Conservation (phyloP, 1,140 invertebrate genomes). For the Phocides pigmalion region DNA sequence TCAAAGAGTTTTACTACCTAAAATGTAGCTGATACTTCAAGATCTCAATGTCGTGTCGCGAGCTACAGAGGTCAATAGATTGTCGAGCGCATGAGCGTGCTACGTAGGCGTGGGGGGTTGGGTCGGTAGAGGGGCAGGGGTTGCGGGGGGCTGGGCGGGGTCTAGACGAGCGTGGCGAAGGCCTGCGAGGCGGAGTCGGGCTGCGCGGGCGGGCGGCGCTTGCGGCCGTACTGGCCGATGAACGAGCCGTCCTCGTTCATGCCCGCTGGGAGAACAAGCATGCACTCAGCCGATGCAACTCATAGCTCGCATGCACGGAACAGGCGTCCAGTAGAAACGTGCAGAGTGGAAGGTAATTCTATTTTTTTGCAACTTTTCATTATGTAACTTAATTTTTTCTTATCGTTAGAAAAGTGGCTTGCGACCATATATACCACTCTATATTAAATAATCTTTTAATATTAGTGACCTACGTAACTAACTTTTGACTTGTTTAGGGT, state of each 20-base stretch:
- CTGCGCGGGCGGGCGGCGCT: conserved; percentile 84
- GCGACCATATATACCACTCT: no score
- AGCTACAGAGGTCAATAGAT: no score
- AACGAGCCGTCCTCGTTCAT: conserved; percentile 99
- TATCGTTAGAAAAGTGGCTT: no score
- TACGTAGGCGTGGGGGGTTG: conserved; percentile 6
- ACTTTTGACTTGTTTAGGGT: no score
- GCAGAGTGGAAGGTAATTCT: no score
- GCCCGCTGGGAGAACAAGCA: conserved; percentile 86
- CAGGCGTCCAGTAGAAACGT: neutral
- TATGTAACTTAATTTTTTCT: no score
- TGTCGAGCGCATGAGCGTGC: neutral
- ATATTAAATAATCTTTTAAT: no score
- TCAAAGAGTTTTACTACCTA: no score
- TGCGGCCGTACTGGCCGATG: conserved; percentile 96
- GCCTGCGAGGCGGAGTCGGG: conserved; percentile 90
- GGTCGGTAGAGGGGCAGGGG: neutral
- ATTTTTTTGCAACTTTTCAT: no score
- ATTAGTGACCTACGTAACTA: no score
- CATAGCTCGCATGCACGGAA: conserved; percentile 38
- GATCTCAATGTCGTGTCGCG: no score
- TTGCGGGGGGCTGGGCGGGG: conserved; percentile 17
- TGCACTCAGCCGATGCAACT: conserved; percentile 42
- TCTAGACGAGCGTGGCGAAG: conserved; percentile 91
- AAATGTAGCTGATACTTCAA: no score